Evolutionary conservation across 2,888 invertebrate species (phyloP), one percentile per base, ranked within the genome.

Genomic region (Nomada goodeniana): DNA sequence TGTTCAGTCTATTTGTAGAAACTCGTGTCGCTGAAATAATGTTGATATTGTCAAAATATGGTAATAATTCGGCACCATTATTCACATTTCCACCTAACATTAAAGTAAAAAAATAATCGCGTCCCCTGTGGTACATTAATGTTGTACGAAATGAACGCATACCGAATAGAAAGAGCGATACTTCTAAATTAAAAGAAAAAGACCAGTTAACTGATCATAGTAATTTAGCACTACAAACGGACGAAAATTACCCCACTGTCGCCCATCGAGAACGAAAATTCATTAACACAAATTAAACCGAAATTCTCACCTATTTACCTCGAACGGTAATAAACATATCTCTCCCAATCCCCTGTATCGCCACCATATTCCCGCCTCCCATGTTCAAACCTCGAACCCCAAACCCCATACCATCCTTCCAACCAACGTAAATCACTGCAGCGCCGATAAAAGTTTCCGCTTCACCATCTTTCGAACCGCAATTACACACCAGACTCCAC

Each of bases 361-460:
- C 47, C 15, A 47, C 47, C 47, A 15, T 15, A 11, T 47, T 11
- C 15, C 44, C 44, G 9, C 42, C 20, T 20, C 63, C 44, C 20
- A 15, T 23, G 20, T 20, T 63, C 44, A 44, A 44, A 26, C n/a
- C 20, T 13, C 13, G 26, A 23, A 26, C 26, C 26, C 7, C 26
- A 5, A 4, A 29, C 7, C 23, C 50, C 47, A 52, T 20, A 5
- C 7, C 15, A 13, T n/a, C 4, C 44, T 42, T n/a, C 2, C 42
- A 70, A 44, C 57, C 13, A 50, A 55, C 75, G 29, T 81, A 74
- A 81, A 81, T 79, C 74, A 74, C 36, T 65, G 15, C 23, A 11
- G 13, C 44, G 13, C 67, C 47, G 67, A 68, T 64, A 74, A 82
- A 82, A 68, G 74, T 63, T 59, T 47, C n/a, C 63, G 52, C 59